Base-by-base conservation (phyloP, 2,888 invertebrate species). In the Strigamia crassipes region DNA sequence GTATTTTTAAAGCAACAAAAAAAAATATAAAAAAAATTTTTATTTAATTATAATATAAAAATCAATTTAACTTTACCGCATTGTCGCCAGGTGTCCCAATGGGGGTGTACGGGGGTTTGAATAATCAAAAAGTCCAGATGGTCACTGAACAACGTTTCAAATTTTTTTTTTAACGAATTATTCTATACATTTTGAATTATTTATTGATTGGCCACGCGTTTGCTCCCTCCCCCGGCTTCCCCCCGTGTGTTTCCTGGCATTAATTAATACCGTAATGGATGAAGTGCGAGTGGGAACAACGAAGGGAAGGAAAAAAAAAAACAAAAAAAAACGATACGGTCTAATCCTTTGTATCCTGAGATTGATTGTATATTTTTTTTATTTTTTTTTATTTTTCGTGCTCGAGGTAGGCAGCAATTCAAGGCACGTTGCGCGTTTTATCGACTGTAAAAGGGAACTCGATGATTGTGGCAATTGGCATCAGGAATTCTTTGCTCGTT, bases 271-370 rank as follows among this genome's bases (percentile, higher is more conserved):
- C n/a, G 10, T 51, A 51, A 51, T 51, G 18, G 51, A 51, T 51
- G 10, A 51, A 51, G 15, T 51, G 18, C 42, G 10, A 10, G 42
- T 42, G 13, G n/a, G n/a, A 8, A n/a, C 18, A 8, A n/a, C 18
- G 51, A n/a, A n/a, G 51, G 6, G 51, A 15, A 12, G 42, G n/a
- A n/a, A n/a, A n/a, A n/a, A n/a, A n/a, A n/a, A n/a, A n/a, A n/a
- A n/a, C n/a, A n/a, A n/a, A n/a, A n/a, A 46, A 15, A 46, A 15
- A 15, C 2, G 12, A 13, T 46, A 46, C 42, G n/a, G 15, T 51
- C 51, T 51, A 51, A 51, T 51, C 51, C 51, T 51, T 51, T 51
- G 51, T 51, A 51, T 51, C 51, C 51, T n/a, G n/a, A 51, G 51
- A 51, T 51, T 51, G 51, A 51, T 51, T n/a, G 51, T 15, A n/a